Evolutionary conservation across 2,797 vertebrate species (phyloP), one percentile per base, ranked within the genome.

Genomic region (Coracias cyanogaster): DNA sequence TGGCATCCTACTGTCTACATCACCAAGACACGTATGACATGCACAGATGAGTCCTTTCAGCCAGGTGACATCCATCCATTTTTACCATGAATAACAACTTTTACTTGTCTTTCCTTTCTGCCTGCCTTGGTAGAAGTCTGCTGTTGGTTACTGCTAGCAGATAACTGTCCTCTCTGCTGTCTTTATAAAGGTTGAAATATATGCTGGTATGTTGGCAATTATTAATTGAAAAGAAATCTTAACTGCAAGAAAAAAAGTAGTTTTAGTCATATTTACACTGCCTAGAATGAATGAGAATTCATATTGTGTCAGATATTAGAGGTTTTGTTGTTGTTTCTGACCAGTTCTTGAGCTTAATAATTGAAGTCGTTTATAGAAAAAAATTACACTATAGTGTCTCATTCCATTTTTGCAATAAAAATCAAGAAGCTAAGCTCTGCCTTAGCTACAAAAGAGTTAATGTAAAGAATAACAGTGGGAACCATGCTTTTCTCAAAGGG

Each of bases 391-490:
- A 2, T 18, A 25, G 17, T 45, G 28, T 80, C 46, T 43, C 37
- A 10, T 28, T 84, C 17, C 3, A 35, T 66, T 61, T 79, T 64
- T 51, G 24, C 39, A 61, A 79, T 58, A 61, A 81, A 92, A 95
- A 64, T 20, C 79, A 84, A 70, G 29, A 78, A 85, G 43, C 12
- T 70, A 57, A 66, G 64, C 51, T 73, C 78, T 70, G 48, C 35
- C 35, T 64, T 39, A 71, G 93, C 43, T 85, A 83, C 84, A 78
- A 72, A 94, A 90, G 54, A 90, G 95, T 97, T 96, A 95, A 94
- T n/a, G 31, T 52, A 70, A 90, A 97, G 87, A 96, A 94, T 88
- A 97, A 95, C 77, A 95, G 43, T 70, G n/a, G 78, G 55, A 95
- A 43, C 69, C 94, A 66, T 11, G 89, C 92, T 85, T 93, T 96